Evolutionary conservation across 2,888 invertebrate species (phyloP).

Genomic region (Xanthorhoe spadicearia): DNA sequence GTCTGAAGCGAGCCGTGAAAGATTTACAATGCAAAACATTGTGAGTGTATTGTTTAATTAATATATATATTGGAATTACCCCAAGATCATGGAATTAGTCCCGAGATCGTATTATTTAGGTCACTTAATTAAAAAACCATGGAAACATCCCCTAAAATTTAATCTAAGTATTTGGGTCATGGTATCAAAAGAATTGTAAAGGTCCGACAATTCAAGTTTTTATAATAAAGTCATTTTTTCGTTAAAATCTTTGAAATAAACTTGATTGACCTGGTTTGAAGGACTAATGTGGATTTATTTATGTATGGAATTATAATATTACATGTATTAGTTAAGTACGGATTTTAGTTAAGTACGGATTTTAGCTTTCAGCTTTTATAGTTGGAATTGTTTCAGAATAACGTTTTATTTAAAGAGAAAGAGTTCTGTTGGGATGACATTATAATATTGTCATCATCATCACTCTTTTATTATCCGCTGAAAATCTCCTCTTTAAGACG

Average conservation of each 20-base stretch:
- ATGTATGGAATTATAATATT: neutral
- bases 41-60: constrained; percentile 54
- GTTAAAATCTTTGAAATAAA: neutral
- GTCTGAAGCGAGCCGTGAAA: constrained; percentile 55
- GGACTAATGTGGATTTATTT: neutral
- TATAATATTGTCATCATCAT: too few relatives aligned
- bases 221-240: too few relatives aligned
- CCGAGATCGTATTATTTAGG: too few relatives aligned
- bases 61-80: too few relatives aligned
- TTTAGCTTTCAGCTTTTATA: neutral
- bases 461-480: too few relatives aligned
- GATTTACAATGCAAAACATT: constrained; percentile 62
- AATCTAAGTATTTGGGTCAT: too few relatives aligned
- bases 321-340: neutral
- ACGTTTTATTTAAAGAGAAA: too few relatives aligned
- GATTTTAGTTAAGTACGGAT: neutral
- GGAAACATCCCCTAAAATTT: too few relatives aligned
- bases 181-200: neutral
- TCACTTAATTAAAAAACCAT: too few relatives aligned
- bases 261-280: neutral
- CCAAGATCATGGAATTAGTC: too few relatives aligned
- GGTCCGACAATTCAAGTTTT: neutral
- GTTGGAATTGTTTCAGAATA: neutral
- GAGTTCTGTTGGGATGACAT: too few relatives aligned
- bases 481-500: too few relatives aligned